These are phyloP conservation scores for Terrapene triunguis DNA, from an alignment of 2,113 vertebrate species.

Conservation along the genomic window DNA sequence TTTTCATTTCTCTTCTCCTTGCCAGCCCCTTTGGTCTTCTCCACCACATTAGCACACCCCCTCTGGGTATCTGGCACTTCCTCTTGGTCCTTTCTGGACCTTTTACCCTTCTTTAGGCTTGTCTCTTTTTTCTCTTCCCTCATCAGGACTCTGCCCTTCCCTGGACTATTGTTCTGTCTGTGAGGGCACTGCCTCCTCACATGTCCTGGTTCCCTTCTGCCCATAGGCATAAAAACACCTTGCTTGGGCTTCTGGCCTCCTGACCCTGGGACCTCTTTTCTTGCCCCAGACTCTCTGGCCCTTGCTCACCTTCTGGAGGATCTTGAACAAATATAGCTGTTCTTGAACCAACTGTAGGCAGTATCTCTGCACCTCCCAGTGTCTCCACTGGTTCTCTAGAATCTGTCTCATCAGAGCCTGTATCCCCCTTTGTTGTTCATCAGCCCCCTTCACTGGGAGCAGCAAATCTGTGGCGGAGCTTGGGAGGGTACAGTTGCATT, in stretches of 20 bases:
- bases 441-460: not conserved
- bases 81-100: too few relatives aligned
- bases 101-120: too few relatives aligned
- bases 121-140: too few relatives aligned
- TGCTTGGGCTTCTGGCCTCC: not conserved
- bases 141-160: too few relatives aligned
- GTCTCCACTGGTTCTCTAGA: not conserved
- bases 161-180: too few relatives aligned
- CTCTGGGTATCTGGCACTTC: too few relatives aligned
- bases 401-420: not conserved
- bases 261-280: not conserved
- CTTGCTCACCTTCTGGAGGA: not conserved
- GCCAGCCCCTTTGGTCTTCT: too few relatives aligned
- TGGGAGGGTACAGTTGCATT: not conserved
- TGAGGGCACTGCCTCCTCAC: too few relatives aligned
- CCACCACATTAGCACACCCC: too few relatives aligned
- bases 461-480: not conserved
- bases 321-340: not conserved
- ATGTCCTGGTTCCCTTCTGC: too few relatives aligned
- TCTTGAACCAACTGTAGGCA: not conserved
- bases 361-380: not conserved
- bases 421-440: not conserved
- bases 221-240: not conserved
- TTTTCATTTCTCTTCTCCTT: too few relatives aligned
- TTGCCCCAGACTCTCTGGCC: not conserved